A percentile compares a stretch with the other conserved stretches of the same genome.
phyloP scores from a whole-genome alignment of 2,797 vertebrate species.

The Telmatherina bonti region DNA sequence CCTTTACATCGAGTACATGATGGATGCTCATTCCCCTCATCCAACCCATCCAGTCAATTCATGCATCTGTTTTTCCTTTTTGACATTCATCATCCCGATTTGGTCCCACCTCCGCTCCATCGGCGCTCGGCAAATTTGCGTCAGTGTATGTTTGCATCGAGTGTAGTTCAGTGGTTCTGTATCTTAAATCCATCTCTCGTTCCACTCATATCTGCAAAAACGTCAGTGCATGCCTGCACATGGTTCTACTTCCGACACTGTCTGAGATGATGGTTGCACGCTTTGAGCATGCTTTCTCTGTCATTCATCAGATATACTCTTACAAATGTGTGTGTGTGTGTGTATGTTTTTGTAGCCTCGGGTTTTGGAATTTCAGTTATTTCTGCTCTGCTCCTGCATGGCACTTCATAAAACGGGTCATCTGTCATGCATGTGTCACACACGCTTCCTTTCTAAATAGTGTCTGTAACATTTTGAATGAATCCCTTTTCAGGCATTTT shows the following conservation, averaged over 20 bases:
- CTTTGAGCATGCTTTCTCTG: slow-evolving; percentile 61
- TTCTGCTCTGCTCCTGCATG: slow-evolving; percentile 60
- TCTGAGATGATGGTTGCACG: slow-evolving; percentile 48
- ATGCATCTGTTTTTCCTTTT: slow-evolving; percentile 18
- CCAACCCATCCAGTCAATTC: slow-evolving; percentile 13
- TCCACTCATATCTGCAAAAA: slow-evolving; percentile 25
- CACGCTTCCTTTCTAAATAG: slow-evolving; percentile 20
- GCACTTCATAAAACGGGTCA: slow-evolving; percentile 27
- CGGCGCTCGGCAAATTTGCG: slow-evolving; percentile 10
- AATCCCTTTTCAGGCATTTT: neutral
- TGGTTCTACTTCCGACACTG: slow-evolving; percentile 44
- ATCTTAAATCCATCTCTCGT: slow-evolving; percentile 22
- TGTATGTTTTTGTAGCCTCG: slow-evolving; percentile 37
- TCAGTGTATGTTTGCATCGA: slow-evolving; percentile 6
- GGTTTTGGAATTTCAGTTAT: slow-evolving; percentile 51
- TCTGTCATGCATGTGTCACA: slow-evolving; percentile 52
- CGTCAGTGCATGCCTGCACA: slow-evolving; percentile 24
- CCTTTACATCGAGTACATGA: slow-evolving; percentile 21
- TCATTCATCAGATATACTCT: slow-evolving; percentile 43
- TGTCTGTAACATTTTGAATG: neutral
- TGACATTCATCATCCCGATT: slow-evolving; percentile 34
- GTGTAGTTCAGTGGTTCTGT: slow-evolving; percentile 7
- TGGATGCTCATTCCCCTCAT: slow-evolving; percentile 29
- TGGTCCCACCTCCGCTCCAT: slow-evolving; percentile 20
- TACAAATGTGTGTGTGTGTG: neutral